These are phyloP conservation scores for Latrodectus elegans DNA, from an alignment of 2,888 invertebrate species.

Conservation along the genomic window DNA sequence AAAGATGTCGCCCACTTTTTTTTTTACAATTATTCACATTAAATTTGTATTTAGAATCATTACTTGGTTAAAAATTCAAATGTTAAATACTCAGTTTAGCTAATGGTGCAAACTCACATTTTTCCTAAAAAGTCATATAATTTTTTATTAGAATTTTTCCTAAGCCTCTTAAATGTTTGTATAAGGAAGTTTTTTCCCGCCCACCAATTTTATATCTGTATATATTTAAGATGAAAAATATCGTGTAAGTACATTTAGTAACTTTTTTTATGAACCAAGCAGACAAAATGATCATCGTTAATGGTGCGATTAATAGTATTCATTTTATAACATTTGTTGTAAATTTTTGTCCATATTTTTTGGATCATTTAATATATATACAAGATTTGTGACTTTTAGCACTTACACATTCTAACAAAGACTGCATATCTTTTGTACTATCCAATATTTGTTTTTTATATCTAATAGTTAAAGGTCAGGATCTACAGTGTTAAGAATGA, in stretches of 20 bases:
- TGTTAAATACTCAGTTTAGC: too few relatives aligned
- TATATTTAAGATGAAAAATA: constrained; percentile 51
- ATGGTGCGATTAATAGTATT: constrained; percentile 68
- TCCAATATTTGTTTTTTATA: constrained; percentile 67
- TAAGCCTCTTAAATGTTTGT: constrained; percentile 55
- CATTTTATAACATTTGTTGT: constrained; percentile 67
- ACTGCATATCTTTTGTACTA: constrained; percentile 68
- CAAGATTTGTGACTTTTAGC: constrained; percentile 69
- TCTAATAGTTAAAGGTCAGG: constrained; percentile 59
- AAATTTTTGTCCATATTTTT: constrained; percentile 68
- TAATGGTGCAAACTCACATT: neutral
- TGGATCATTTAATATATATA: constrained; percentile 65
- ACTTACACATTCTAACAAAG: constrained; percentile 64
- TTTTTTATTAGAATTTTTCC: constrained; percentile 62
- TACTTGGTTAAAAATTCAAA: too few relatives aligned
- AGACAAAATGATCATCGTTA: constrained; percentile 37
- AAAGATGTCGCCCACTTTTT: too few relatives aligned
- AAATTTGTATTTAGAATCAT: too few relatives aligned
- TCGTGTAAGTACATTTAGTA: constrained; percentile 65
- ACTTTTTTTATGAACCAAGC: constrained; percentile 60
- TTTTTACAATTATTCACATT: too few relatives aligned
- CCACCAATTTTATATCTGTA: constrained; percentile 67
- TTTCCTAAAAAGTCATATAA: constrained; percentile 20
- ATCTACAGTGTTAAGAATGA: constrained; percentile 26
- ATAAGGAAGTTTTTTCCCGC: constrained; percentile 51